A percentile compares a stretch with the other conserved stretches of the same genome.
phyloP scores from a whole-genome alignment of 64 coral and sea anemone genomes.

The Acropora tenuis region DNA sequence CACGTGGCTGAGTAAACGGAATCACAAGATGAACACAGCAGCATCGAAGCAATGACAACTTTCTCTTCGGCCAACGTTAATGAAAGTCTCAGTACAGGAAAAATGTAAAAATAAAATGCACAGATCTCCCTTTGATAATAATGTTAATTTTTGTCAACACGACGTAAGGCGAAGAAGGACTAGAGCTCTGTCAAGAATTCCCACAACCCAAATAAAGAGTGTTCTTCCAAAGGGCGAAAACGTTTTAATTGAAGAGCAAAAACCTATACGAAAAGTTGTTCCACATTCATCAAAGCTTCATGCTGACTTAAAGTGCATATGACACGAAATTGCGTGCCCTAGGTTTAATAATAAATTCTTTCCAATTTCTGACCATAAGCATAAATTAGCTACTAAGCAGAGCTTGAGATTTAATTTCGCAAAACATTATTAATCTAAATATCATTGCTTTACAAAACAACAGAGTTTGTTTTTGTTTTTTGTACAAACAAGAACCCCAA shows the following conservation, averaged over 20 bases:
- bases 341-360: conserved; percentile 41
- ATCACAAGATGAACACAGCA: conserved; percentile 19
- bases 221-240: conserved; percentile 53
- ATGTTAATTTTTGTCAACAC: conserved; percentile 49
- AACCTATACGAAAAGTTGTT: conserved; percentile 31
- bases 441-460: not conserved
- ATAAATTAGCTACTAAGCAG: conserved; percentile 48
- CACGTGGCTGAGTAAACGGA: conserved; percentile 1
- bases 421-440: not conserved
- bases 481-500: conserved; percentile 20
- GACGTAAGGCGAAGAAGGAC: conserved; percentile 26
- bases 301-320: not conserved
- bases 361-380: conserved; percentile 22
- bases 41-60: conserved; percentile 26
- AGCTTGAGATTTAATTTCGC: not conserved
- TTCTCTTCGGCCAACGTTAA: not conserved
- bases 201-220: conserved; percentile 27
- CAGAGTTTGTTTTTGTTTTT: not conserved
- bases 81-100: conserved; percentile 45
- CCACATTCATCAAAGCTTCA: conserved; percentile 56
- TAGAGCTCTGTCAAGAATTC: conserved; percentile 15
- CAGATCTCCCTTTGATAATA: conserved; percentile 33
- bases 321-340: not conserved
- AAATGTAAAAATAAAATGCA: not conserved
- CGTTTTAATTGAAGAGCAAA: not conserved